These are phyloP conservation scores for Dendrolimus kikuchii DNA, from an alignment of 1,140 invertebrate species.

Conservation along the genomic window DNA sequence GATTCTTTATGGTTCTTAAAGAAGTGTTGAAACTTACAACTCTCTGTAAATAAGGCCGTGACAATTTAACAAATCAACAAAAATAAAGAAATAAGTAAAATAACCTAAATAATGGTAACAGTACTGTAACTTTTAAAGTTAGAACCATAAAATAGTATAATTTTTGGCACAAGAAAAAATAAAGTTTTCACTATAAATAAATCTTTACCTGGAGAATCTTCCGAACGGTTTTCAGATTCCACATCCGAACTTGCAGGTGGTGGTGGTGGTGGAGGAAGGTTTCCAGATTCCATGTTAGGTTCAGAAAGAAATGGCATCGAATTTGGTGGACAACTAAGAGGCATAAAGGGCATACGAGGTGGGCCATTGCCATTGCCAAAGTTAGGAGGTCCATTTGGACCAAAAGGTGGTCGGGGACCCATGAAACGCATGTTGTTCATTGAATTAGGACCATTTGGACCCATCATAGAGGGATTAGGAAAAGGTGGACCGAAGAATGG, in stretches of 20 bases:
- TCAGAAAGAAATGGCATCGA: conserved; percentile 28
- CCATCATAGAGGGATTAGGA: conserved; percentile 41
- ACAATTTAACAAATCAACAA: too few relatives aligned
- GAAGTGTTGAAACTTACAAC: too few relatives aligned
- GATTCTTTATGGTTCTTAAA: too few relatives aligned
- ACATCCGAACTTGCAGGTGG: conserved; percentile 6
- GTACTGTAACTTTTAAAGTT: too few relatives aligned
- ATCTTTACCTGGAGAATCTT: not conserved
- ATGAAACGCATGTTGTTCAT: conserved; percentile 34
- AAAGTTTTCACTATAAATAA: not conserved
- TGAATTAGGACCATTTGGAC: conserved; percentile 46
- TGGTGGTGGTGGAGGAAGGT: conserved; percentile 47
- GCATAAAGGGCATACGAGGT: conserved; percentile 28
- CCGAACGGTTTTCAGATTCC: not conserved
- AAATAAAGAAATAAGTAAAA: too few relatives aligned
- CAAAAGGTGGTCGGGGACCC: conserved; percentile 26
- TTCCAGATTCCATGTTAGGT: conserved; percentile 1
- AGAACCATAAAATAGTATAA: too few relatives aligned
- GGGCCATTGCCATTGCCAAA: conserved; percentile 14
- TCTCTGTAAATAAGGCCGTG: too few relatives aligned
- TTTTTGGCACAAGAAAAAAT: not conserved
- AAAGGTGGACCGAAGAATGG: conserved; percentile 54
- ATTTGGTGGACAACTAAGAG: conserved; percentile 10
- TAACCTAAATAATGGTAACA: not conserved
- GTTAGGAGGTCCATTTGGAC: conserved; percentile 27